Evolutionary conservation across 2,797 vertebrate genomes (phyloP), one percentile per base, ranked within the genome.

Genomic region (Clarias platycephalus): DNA sequence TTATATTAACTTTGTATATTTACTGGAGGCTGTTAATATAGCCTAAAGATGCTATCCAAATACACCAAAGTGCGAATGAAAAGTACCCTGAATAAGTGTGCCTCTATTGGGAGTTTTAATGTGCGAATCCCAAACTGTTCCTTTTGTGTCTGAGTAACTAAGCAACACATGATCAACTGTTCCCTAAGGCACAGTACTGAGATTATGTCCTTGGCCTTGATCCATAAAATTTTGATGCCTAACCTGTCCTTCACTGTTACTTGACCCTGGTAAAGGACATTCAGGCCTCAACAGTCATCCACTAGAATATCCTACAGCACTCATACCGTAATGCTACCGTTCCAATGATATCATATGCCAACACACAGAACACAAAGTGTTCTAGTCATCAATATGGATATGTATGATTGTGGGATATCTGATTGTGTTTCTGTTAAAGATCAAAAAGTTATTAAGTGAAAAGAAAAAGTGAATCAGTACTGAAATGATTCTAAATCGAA

Each of bases 111-210:
- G 49, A 82, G 81, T 83, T 55, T 86, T 62, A 76, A 81, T 62
- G 60, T 26, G 26, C 28, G 34, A 72, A 60, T 91, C 66, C 86
- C 67, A 89, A 82, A 88, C 85, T 62, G 75, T 67, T 26, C 55
- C 37, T 88, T 93, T 88, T 91, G 84, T 86, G 68, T 90, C 37
- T 75, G 37, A 16, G 85, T 93, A 88, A 89, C 93, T 63, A 24
- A 87, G 93, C 92, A 94, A 94, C 94, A 87, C 85, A 85, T 87
- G 89, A 85, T 70, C 90, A 90, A 90, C 91, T 91, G 89, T 85
- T 88, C 78, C 88, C 85, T 83, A 89, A 91, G 89, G 85, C 88
- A 87, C 4, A 85, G 87, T 88, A 90, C 90, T 94, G 92, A 95
- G 93, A 92, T 95, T 93, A 94, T 85, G 80, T 63, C 80, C 78